A percentile compares a stretch with the other conserved stretches of the same genome.
These are phyloP conservation scores for Idris sp. DNA, from an alignment of 1,140 invertebrate genomes.

Conservation along the genomic window DNA sequence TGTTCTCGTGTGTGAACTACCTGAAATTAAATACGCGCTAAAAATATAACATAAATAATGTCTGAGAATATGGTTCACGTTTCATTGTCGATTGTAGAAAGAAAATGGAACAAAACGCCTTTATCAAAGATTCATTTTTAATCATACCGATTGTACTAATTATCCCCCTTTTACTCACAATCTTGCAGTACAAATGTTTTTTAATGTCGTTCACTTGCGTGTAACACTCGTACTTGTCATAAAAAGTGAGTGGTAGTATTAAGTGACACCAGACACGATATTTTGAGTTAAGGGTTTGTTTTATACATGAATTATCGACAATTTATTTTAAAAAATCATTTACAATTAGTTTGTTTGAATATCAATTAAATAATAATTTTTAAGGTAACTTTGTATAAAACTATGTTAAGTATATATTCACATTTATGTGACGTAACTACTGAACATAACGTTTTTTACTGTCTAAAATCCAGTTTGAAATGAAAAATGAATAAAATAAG, in stretches of 20 bases:
- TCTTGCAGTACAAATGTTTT: constrained; percentile 53
- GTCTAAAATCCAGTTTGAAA: too few species aligned
- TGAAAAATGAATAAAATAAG: too few species aligned
- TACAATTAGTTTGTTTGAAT: not conserved
- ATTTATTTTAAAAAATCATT: constrained; percentile 26
- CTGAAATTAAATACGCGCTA: constrained; percentile 24
- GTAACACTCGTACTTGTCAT: constrained; percentile 56
- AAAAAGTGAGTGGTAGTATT: constrained; percentile 52
- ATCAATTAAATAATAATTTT: too few species aligned
- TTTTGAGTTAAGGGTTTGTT: constrained; percentile 17
- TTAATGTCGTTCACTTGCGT: constrained; percentile 52
- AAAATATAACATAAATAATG: constrained; percentile 43
- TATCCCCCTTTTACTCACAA: constrained; percentile 30
- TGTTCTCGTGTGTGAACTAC: constrained; percentile 12
- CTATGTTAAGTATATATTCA: too few species aligned
- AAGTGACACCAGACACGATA: constrained; percentile 50
- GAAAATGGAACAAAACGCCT: constrained; percentile 47
- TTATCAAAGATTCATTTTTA: constrained; percentile 55
- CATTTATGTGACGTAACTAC: too few species aligned
- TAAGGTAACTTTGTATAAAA: too few species aligned
- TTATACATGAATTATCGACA: constrained; percentile 36
- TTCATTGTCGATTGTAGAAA: constrained; percentile 36
- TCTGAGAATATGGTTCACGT: not conserved
- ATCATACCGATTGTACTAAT: constrained; percentile 42
- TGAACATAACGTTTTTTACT: too few species aligned